phyloP scores from a whole-genome alignment of 2,113 vertebrate species.

The Sander vitreus region DNA sequence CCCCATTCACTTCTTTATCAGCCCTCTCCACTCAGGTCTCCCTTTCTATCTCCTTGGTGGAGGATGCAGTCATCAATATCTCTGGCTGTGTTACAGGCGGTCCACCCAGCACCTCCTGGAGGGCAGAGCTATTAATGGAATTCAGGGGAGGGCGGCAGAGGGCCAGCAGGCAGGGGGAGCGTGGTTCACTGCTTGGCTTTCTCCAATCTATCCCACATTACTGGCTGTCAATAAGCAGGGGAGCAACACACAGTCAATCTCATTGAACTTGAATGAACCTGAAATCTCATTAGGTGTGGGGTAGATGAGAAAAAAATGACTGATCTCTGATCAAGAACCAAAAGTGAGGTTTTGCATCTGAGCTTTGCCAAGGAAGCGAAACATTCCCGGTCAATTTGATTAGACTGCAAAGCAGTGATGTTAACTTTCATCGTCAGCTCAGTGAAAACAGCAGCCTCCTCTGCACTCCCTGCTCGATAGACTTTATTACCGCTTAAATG shows the following conservation, averaged over 20 bases:
- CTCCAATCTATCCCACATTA: conserved; percentile 71
- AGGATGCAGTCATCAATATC: conserved; percentile 70
- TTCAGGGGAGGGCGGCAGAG: conserved; percentile 55
- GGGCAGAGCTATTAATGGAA: conserved; percentile 78
- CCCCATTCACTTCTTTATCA: conserved; percentile 36
- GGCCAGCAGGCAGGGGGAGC: conserved; percentile 56
- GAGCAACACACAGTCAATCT: conserved; percentile 41
- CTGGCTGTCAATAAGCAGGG: conserved; percentile 66
- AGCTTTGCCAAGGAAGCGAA: conserved; percentile 9
- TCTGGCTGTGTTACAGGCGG: conserved; percentile 55
- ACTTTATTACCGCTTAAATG: conserved; percentile 59
- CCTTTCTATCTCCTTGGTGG: conserved; percentile 30
- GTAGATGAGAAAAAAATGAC: conserved; percentile 3
- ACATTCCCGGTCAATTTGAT: conserved; percentile 32
- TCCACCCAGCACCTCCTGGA: conserved; percentile 71
- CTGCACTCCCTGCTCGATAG: conserved; percentile 38
- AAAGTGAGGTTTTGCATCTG: not conserved
- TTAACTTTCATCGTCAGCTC: conserved; percentile 50
- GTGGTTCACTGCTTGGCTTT: conserved; percentile 54
- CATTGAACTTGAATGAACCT: conserved; percentile 60
- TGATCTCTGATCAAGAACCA: conserved; percentile 21
- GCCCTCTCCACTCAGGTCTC: conserved; percentile 17
- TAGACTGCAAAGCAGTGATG: conserved; percentile 31
- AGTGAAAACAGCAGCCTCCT: conserved; percentile 42
- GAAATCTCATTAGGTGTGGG: conserved; percentile 58